These are phyloP conservation scores for Zygothrica quintamaculata DNA, from an alignment of 2,888 invertebrate genomes.

Conservation along the genomic window DNA sequence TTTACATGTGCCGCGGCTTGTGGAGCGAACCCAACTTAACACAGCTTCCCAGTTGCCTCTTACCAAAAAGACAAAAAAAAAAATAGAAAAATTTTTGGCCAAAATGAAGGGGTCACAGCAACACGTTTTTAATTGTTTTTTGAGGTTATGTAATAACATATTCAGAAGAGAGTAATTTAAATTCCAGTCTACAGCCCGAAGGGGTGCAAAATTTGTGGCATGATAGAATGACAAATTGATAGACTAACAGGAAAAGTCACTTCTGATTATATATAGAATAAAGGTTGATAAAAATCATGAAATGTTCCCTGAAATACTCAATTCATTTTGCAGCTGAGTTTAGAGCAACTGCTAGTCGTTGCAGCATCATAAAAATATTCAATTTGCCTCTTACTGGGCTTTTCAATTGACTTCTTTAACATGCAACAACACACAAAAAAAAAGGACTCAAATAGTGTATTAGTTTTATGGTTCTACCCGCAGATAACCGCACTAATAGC, in stretches of 20 bases:
- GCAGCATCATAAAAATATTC: too few species aligned
- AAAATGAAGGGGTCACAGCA: constrained; percentile 48
- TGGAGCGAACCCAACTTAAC: constrained; percentile 26
- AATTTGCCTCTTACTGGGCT: neutral
- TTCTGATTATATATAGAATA: too few species aligned
- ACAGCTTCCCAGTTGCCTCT: constrained; percentile 12
- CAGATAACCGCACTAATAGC: constrained; percentile 41
- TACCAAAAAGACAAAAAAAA: constrained; percentile 4
- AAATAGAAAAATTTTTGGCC: constrained; percentile 1
- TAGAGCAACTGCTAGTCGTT: too few species aligned
- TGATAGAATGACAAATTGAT: too few species aligned
- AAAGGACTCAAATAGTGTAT: neutral
- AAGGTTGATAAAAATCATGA: too few species aligned
- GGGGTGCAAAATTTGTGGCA: constrained; percentile 5
- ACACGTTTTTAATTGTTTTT: constrained; percentile 74
- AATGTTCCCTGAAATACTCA: too few species aligned
- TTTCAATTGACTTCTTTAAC: neutral
- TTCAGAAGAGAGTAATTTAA: constrained; percentile 55
- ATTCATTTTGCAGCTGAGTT: too few species aligned
- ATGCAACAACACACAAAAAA: too few species aligned
- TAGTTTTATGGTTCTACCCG: too few species aligned
- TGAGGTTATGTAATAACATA: constrained; percentile 49
- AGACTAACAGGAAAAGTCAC: too few species aligned
- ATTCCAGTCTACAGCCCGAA: constrained; percentile 50
- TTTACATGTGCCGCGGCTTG: constrained; percentile 63